Evolutionary conservation across 1,140 invertebrate species (phyloP), one percentile per base, ranked within the genome.

Genomic region (Globodera rostochiensis): DNA sequence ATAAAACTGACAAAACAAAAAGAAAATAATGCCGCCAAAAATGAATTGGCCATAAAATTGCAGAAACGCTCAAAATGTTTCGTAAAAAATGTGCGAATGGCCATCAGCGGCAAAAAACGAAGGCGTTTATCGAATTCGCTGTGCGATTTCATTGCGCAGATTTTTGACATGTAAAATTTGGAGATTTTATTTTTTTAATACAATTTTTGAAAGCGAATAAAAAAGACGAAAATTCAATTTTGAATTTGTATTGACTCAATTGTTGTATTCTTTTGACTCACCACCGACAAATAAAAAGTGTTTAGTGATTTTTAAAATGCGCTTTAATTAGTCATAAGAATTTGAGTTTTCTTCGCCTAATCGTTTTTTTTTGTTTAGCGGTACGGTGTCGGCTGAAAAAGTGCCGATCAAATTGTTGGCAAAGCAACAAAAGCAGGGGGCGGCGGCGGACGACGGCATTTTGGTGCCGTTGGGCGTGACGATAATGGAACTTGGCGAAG

Each of bases 401-500:
- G 57, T 15, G 6, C 57, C 57, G 57, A 19, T n/a, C 57, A 64
- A 64, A 64, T 19, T 64, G 57, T 4, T 53, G 50, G 50, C 50
- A 53, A 53, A 3, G 4, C 11, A 53, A 53, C 11, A 13, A 7
- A 53, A 53, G 36, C 36, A 53, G 11, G 7, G 50, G 11, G 50
- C 50, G 50, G 1, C 50, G 11, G 50, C 50, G 7, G 7, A 53
- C 7, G 50, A 13, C 7, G 50, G 11, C 50, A 64, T 2, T 19
- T 19, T 19, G 57, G 19, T 19, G 13, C 13, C 19, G 1, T 64
- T 64, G 57, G 57, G 57, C 57, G 57, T 64, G 13, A 64, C 57
- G 5, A 64, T 64, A 64, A 64, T 64, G 57, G 57, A 64, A 64
- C 57, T 64, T 64, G 57, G 57, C 57, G 57, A 64, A 64, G 57